A percentile compares a stretch with the other conserved stretches of the same genome.
These are phyloP conservation scores for Neoascia interrupta DNA, from an alignment of 2,888 invertebrate genomes.

Conservation along the genomic window DNA sequence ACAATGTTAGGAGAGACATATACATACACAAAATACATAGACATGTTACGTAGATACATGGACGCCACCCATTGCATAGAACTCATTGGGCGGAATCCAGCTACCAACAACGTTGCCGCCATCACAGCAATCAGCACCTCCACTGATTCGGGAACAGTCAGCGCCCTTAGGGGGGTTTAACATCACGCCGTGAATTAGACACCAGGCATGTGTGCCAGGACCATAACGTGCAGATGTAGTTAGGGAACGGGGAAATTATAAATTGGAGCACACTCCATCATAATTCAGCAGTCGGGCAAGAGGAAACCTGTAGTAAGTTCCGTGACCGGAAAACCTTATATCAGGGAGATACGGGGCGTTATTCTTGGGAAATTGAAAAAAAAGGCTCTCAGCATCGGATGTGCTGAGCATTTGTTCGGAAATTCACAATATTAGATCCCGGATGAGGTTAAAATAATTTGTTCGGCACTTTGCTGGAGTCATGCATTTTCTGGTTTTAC, in stretches of 20 bases:
- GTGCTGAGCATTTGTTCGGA: conserved; percentile 67
- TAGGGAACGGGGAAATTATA: conserved; percentile 52
- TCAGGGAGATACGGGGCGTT: conserved; percentile 31
- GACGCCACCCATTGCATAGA: conserved; percentile 14
- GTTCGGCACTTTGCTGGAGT: conserved; percentile 52
- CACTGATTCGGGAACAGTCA: conserved; percentile 63
- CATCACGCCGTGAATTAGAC: conserved; percentile 61
- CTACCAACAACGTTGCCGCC: conserved; percentile 21
- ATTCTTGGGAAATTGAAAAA: conserved; percentile 56
- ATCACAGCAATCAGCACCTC: conserved; percentile 65
- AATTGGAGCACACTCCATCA: conserved; percentile 68
- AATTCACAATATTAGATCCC: conserved; percentile 67
- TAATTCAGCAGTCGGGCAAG: conserved; percentile 47
- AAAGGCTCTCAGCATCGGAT: conserved; percentile 59
- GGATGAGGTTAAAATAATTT: conserved; percentile 69
- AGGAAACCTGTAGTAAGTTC: conserved; percentile 35
- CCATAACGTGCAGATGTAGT: conserved; percentile 23
- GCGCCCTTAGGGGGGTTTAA: conserved; percentile 39
- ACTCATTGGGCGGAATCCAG: conserved; percentile 41
- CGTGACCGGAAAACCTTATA: conserved; percentile 68
- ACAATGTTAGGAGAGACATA: conserved; percentile 42
- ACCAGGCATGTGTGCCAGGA: conserved; percentile 47
- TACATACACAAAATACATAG: background rate
- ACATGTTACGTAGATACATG: background rate
- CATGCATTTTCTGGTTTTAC: background rate